A percentile compares a stretch with the other conserved stretches of the same genome.
phyloP scores from a whole-genome alignment of 2,888 invertebrate genomes.

The Mantis religiosa region DNA sequence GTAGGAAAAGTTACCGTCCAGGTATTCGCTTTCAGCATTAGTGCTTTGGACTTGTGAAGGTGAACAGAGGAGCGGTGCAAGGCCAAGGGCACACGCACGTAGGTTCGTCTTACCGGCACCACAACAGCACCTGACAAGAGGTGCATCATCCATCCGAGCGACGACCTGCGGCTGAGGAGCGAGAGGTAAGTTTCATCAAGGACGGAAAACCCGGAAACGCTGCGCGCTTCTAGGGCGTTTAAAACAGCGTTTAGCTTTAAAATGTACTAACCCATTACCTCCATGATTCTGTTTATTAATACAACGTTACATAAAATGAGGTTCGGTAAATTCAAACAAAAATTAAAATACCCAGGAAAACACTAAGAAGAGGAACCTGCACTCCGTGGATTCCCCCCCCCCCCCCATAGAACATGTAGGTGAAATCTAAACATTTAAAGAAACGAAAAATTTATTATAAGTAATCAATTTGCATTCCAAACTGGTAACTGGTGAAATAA shows the following conservation, averaged over 20 bases:
- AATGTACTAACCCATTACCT: too few relatives aligned
- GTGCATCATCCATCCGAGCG: background rate
- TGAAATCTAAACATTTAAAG: too few relatives aligned
- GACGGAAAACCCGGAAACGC: constrained; percentile 6
- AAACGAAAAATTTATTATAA: too few relatives aligned
- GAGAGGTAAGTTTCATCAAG: constrained; percentile 28
- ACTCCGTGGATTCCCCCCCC: too few relatives aligned
- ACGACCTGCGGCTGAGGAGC: constrained; percentile 14
- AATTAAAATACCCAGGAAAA: too few relatives aligned
- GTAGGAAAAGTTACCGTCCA: constrained; percentile 25
- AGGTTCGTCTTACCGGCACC: background rate
- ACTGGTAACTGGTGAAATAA: too few relatives aligned
- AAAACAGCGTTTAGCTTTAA: background rate
- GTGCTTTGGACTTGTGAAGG: constrained; percentile 26
- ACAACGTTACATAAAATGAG: too few relatives aligned
- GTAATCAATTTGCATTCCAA: too few relatives aligned
- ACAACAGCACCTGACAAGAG: background rate
- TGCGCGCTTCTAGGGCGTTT: background rate
- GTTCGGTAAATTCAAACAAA: too few relatives aligned
- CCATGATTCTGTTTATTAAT: too few relatives aligned
- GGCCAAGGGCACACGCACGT: constrained; percentile 25
- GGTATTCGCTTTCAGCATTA: constrained; percentile 27
- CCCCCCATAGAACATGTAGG: too few relatives aligned
- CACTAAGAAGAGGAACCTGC: too few relatives aligned
- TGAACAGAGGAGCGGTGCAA: constrained; percentile 19